Conservation (phyloP, 2,888 invertebrate species). For the Ernsta delagoae region DNA sequence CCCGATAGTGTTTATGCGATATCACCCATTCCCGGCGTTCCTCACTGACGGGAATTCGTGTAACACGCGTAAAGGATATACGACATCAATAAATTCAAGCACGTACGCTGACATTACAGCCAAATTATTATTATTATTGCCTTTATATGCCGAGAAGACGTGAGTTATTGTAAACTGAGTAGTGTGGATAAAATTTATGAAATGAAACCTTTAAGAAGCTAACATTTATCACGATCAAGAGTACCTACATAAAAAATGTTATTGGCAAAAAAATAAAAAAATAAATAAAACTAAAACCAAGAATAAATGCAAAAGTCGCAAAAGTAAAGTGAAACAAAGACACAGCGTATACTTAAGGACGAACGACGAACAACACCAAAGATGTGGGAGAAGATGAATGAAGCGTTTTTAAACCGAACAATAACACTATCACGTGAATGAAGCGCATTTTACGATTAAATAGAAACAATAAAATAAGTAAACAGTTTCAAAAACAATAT, state of each 20-base stretch:
- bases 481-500: no score
- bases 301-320: not conserved
- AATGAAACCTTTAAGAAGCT: no score
- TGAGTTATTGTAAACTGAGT: not conserved
- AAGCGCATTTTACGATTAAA: no score
- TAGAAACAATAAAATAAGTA: no score
- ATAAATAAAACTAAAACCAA: not conserved
- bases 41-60: slow-evolving; percentile 21
- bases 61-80: slow-evolving; percentile 21
- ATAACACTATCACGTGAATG: no score
- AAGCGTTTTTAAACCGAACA: no score
- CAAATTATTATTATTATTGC: slow-evolving; percentile 4
- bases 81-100: slow-evolving; percentile 23
- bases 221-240: no score
- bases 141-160: not conserved
- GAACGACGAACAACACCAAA: not conserved
- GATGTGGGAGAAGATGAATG: slow-evolving; percentile 13
- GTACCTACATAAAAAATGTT: no score
- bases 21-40: slow-evolving; percentile 26
- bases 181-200: not conserved
- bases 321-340: slow-evolving; percentile 4
- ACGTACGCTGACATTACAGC: slow-evolving; percentile 6
- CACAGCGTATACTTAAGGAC: not conserved
- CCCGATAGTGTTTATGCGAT: slow-evolving; percentile 36
- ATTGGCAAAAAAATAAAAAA: not conserved